Conservation (phyloP, 2,888 invertebrate species). For the Fragum whitleyi region DNA sequence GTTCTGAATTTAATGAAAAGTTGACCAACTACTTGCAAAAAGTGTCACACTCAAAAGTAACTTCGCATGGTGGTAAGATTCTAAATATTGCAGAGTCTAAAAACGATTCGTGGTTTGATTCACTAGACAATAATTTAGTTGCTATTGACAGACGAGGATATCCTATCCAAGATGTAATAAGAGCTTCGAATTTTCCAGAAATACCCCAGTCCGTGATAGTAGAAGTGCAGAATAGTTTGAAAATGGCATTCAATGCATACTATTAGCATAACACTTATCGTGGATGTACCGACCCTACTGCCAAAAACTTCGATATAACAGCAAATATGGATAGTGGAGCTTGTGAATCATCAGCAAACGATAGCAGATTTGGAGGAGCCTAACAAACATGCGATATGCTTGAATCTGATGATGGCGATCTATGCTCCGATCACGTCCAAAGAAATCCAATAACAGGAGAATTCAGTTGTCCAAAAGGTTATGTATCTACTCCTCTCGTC, state of each 20-base stretch:
- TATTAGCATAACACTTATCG: conserved; percentile 50
- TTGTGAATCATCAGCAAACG: conserved; percentile 26
- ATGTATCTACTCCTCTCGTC: neutral
- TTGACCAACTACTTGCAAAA: no score
- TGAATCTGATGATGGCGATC: conserved; percentile 13
- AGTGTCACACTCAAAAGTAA: no score
- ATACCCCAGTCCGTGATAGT: no score
- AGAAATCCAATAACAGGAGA: conserved; percentile 24
- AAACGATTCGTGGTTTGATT: conserved; percentile 34
- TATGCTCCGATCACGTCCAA: neutral
- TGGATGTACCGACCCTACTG: conserved; percentile 48
- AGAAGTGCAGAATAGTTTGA: neutral
- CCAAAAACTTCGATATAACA: conserved; percentile 36
- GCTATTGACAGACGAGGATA: conserved; percentile 49
- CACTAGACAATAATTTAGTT: conserved; percentile 48
- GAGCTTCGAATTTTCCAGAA: no score
- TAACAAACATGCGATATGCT: conserved; percentile 46
- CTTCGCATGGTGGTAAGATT: no score
- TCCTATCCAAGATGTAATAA: conserved; percentile 41
- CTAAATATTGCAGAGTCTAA: conserved; percentile 15
- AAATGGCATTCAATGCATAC: conserved; percentile 41
- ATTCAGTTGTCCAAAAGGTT: neutral
- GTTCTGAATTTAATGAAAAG: neutral
- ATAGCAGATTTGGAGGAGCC: conserved; percentile 50
- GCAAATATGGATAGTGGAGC: conserved; percentile 50